Conservation (phyloP, 2,888 invertebrate species). For the Athetis lepigone region DNA sequence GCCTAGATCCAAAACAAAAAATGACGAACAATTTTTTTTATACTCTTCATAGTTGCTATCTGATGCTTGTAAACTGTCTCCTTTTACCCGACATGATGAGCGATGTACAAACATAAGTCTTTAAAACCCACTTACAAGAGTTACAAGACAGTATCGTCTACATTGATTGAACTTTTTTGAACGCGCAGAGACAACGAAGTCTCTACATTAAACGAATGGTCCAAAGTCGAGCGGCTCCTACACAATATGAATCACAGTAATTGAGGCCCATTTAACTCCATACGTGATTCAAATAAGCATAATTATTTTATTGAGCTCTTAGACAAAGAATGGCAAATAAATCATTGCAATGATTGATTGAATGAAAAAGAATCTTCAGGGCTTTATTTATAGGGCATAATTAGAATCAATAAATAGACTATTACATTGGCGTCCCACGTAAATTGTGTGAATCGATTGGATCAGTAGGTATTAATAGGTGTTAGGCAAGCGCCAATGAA, state of each 20-base stretch:
- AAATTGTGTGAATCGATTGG: conserved; percentile 27
- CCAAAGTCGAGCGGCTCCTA: conserved; percentile 48
- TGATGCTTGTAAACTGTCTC: neutral
- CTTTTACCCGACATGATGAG: neutral
- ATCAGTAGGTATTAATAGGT: conserved; percentile 35
- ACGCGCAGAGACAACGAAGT: conserved; percentile 12
- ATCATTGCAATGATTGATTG: conserved; percentile 25
- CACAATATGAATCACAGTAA: conserved; percentile 46
- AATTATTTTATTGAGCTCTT: conserved; percentile 34
- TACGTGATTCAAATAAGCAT: conserved; percentile 23
- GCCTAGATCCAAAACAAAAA: neutral
- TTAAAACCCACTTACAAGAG: neutral
- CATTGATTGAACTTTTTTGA: conserved; percentile 6
- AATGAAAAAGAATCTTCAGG: conserved; percentile 6
- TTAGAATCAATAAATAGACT: conserved; percentile 40
- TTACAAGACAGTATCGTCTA: too few species aligned
- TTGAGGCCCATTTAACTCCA: conserved; percentile 28
- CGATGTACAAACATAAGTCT: neutral
- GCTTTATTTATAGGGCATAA: conserved; percentile 13
- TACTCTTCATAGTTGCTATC: neutral
- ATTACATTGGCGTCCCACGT: conserved; percentile 38
- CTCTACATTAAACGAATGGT: conserved; percentile 20
- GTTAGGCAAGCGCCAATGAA: conserved; percentile 19
- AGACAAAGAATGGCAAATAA: conserved; percentile 21
- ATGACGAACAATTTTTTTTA: too few species aligned